Evolutionary conservation across 1,140 invertebrate genomes (phyloP).

Genomic region (Drosophila sucinea): DNA sequence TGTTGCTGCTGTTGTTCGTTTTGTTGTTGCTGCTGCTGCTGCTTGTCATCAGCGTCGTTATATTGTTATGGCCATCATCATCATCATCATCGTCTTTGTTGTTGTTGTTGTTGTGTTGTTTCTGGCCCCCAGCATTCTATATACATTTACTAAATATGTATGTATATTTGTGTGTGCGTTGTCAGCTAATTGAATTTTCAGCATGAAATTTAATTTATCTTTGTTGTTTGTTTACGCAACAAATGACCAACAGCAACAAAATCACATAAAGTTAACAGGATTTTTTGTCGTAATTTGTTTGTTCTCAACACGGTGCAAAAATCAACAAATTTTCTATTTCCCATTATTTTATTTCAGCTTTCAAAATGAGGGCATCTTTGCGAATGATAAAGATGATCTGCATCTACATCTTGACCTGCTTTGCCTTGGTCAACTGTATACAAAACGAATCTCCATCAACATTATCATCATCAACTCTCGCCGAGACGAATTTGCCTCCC

Average conservation of each 20-base stretch:
- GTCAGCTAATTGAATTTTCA: constrained; percentile 81
- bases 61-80: constrained; percentile 75
- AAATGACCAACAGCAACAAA: constrained; percentile 51
- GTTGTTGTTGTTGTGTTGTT: background rate
- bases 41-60: constrained; percentile 77
- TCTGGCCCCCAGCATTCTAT: constrained; percentile 42
- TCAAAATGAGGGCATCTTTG: constrained; percentile 48
- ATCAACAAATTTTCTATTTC: constrained; percentile 9
- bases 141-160: constrained; percentile 11
- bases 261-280: constrained; percentile 38
- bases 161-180: constrained; percentile 52
- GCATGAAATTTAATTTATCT: constrained; percentile 79
- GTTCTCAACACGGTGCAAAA: background rate
- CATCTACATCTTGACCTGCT: constrained; percentile 7
- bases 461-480: background rate
- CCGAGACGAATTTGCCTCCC: constrained; percentile 86
- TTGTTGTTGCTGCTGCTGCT: constrained; percentile 36
- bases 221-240: constrained; percentile 74
- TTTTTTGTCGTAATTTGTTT: constrained; percentile 25
- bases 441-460: constrained; percentile 15
- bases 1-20: constrained; percentile 44
- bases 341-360: constrained; percentile 30
- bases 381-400: constrained; percentile 36
- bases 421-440: constrained; percentile 27
- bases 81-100: constrained; percentile 29